phyloP scores from a whole-genome alignment of 2,113 vertebrate species.

The Crotalus helleri region DNA sequence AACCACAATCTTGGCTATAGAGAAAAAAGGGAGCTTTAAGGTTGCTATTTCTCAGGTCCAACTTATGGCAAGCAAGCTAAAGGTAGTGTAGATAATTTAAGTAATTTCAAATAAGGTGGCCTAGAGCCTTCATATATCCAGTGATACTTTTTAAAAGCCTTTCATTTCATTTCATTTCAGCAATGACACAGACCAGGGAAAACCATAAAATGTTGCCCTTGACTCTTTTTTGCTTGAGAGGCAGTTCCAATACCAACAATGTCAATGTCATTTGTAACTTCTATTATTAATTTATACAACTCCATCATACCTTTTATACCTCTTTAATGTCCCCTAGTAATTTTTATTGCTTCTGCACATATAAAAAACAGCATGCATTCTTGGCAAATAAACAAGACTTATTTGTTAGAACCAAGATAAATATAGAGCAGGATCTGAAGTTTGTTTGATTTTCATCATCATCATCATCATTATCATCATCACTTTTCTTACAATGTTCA shows the following conservation, averaged over 20 bases:
- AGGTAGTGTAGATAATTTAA: neutral
- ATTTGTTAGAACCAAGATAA: slow-evolving; percentile 56
- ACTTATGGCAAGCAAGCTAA: neutral
- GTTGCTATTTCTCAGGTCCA: neutral
- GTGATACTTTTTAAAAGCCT: neutral
- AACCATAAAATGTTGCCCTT: neutral
- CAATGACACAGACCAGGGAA: neutral
- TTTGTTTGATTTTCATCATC: slow-evolving; percentile 55
- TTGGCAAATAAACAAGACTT: slow-evolving; percentile 55
- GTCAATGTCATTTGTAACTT: slow-evolving; percentile 23
- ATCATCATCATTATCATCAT: neutral
- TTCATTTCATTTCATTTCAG: neutral
- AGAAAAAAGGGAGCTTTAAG: neutral
- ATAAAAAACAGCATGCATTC: slow-evolving; percentile 54
- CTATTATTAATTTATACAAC: neutral
- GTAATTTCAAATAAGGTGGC: neutral
- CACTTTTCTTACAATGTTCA: slow-evolving; percentile 61
- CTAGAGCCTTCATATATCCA: neutral
- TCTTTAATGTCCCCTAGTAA: slow-evolving; percentile 43
- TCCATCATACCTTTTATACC: slow-evolving; percentile 22
- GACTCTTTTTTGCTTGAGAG: neutral
- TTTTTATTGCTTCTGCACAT: slow-evolving; percentile 58
- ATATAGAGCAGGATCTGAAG: slow-evolving; percentile 53
- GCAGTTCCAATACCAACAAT: slow-evolving; percentile 4
- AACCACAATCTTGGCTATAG: neutral